Base-by-base conservation (phyloP, 2,888 invertebrate genomes). In the Colletes collaris region DNA sequence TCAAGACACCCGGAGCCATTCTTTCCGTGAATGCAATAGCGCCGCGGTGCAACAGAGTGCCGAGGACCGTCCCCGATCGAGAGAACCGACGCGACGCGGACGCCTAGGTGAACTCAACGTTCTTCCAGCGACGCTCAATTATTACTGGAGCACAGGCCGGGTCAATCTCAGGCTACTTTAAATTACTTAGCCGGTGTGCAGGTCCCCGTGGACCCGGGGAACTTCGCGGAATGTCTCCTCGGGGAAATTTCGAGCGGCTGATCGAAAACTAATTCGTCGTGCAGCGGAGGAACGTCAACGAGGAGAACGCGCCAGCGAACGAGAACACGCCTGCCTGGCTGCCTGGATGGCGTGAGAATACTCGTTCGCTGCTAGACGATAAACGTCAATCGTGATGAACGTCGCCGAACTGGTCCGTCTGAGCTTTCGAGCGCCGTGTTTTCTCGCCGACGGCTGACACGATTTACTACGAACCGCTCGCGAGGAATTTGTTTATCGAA, bases 151-250 rank as follows among this genome's bases (percentile, higher is more conserved):
- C 71, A 65, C 79, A 69, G 73, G 46, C 66, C 50, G 66, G 83
- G 84, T 88, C 88, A 88, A 87, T 88, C 86, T 84, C 86, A 75
- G 81, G 73, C 83, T 83, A 83, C 82, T 88, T 88, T 82, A 86
- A 87, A 88, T 88, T 88, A 88, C 87, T 88, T 87, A 88, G 81
- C 71, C 67, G 79, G 72, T 71, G 77, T 72, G 70, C 64, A n/a
- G 53, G 53, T 73, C 81, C 79, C 72, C 8, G 7, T 46, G 78
- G 79, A 75, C 69, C 76, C 68, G 50, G 56, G 71, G 76, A 88
- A 86, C 81, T 81, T 86, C 44, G 56, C 35, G 66, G 66, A 64
- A 66, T 16, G 66, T 58, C 73, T 81, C 86, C 83, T 81, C 70
- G 72, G 87, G 87, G 88, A 88, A 88, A 88, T 88, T 79, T 81